phyloP scores from a whole-genome alignment of 2,888 invertebrate genomes.

The Nomada fabriciana region DNA sequence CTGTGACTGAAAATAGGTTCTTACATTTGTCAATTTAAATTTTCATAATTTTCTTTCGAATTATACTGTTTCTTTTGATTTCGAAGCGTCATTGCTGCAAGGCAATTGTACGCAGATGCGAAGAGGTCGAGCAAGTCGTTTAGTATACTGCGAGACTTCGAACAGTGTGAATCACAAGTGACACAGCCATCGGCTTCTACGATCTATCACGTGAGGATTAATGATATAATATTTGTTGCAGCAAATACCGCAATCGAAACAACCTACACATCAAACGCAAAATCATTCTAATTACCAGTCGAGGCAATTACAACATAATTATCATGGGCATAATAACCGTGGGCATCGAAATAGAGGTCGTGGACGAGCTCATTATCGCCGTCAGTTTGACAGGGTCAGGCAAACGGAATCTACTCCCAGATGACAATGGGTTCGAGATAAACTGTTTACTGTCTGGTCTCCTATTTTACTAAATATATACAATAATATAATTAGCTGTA shows the following conservation, averaged over 20 bases:
- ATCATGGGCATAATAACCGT: constrained; percentile 74
- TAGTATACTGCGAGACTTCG: too few species aligned
- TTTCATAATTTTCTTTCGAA: not conserved
- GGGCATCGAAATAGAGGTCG: constrained; percentile 77
- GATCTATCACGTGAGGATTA: constrained; percentile 1
- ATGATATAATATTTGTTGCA: constrained; percentile 30
- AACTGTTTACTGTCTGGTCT: constrained; percentile 64
- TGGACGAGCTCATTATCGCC: constrained; percentile 78
- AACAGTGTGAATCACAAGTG: too few species aligned
- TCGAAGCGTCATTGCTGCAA: too few species aligned
- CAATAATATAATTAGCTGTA: constrained; percentile 65
- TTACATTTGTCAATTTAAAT: not conserved
- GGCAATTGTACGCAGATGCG: too few species aligned
- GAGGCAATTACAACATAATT: constrained; percentile 75
- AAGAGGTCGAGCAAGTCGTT: too few species aligned
- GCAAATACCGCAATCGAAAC: constrained; percentile 67
- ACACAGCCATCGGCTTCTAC: not conserved
- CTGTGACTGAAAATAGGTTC: not conserved
- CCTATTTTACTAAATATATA: constrained; percentile 66
- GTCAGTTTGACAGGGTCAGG: constrained; percentile 78
- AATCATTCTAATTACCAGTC: constrained; percentile 73
- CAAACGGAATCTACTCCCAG: constrained; percentile 80
- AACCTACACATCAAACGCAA: constrained; percentile 65
- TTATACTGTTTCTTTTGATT: too few species aligned
- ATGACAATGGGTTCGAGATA: constrained; percentile 82